A percentile compares a stretch with the other conserved stretches of the same genome.
Evolutionary conservation across 2,113 vertebrate species (phyloP).

Genomic region (Cottus gobio): DNA sequence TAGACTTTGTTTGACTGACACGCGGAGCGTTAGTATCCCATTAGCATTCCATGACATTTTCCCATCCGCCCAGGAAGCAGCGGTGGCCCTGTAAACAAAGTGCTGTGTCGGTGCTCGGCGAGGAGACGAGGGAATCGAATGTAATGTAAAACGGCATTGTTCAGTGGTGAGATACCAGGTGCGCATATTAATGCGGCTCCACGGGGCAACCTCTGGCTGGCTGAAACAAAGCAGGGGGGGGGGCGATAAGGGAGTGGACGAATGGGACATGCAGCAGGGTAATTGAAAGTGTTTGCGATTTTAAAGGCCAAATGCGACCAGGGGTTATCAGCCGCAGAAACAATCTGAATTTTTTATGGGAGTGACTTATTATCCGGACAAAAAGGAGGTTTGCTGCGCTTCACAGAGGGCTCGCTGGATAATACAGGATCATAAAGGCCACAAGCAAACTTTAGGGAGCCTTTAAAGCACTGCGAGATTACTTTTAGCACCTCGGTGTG

Average conservation of each 20-base stretch:
- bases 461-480: constrained; percentile 57
- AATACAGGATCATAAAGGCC: constrained; percentile 68
- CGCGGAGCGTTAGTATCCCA: constrained; percentile 62
- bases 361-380: constrained; percentile 72
- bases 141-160: constrained; percentile 77
- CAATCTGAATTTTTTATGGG: constrained; percentile 75
- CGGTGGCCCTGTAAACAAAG: constrained; percentile 77
- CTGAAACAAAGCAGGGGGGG: constrained; percentile 58
- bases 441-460: constrained; percentile 66
- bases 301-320: constrained; percentile 79
- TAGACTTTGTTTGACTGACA: constrained; percentile 74
- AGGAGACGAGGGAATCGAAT: constrained; percentile 73
- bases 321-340: constrained; percentile 77
- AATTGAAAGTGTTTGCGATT: constrained; percentile 76
- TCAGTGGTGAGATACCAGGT: constrained; percentile 62
- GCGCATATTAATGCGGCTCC: constrained; percentile 75
- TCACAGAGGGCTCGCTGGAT: constrained; percentile 50
- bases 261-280: constrained; percentile 63
- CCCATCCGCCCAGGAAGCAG: constrained; percentile 64
- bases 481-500: constrained; percentile 48
- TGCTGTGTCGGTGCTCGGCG: constrained; percentile 54
- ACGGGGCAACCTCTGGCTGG: constrained; percentile 69
- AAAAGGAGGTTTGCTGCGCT: constrained; percentile 62
- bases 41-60: constrained; percentile 84
- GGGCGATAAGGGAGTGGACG: constrained; percentile 72